phyloP scores from a whole-genome alignment of 2,797 vertebrate genomes.

The Denticeps clupeoides region DNA sequence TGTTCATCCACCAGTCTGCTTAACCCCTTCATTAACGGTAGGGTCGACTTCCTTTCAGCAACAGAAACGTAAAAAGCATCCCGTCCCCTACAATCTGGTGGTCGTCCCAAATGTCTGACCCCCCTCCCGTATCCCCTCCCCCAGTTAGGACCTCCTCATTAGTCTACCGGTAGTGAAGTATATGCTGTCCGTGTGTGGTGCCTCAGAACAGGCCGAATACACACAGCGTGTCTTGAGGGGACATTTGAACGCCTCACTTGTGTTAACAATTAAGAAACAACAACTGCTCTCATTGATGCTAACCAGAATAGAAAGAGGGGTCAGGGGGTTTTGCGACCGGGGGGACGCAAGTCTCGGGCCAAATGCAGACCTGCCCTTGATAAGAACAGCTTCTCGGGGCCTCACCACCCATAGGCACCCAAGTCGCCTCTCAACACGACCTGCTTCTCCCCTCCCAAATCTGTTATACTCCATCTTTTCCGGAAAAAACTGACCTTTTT shows the following conservation, averaged over 20 bases:
- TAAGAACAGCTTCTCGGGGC: slow-evolving; percentile 3
- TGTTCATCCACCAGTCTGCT: too few species aligned
- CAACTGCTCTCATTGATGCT: slow-evolving; percentile 44
- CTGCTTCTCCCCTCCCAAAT: slow-evolving; percentile 11
- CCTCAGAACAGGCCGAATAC: too few species aligned
- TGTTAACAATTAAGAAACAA: slow-evolving; percentile 53
- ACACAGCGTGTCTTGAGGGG: slow-evolving; percentile 3
- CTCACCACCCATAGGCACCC: slow-evolving; percentile 7
- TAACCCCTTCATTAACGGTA: too few species aligned
- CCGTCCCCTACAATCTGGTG: too few species aligned
- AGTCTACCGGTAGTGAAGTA: too few species aligned
- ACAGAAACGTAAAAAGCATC: too few species aligned
- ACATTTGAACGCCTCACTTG: slow-evolving; percentile 36
- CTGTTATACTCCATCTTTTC: slow-evolving; percentile 22
- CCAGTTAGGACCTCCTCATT: too few species aligned
- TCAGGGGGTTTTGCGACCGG: slow-evolving; percentile 28
- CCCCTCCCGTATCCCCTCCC: too few species aligned
- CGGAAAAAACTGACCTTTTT: slow-evolving; percentile 17
- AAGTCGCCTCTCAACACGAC: too few species aligned
- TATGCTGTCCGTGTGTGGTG: too few species aligned
- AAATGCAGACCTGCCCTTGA: slow-evolving; percentile 5
- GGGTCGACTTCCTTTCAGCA: too few species aligned
- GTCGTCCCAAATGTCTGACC: too few species aligned
- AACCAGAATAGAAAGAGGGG: slow-evolving; percentile 41
- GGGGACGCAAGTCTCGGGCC: slow-evolving; percentile 1